A percentile compares a stretch with the other conserved stretches of the same genome.
Conservation (phyloP, 2,113 vertebrate species). For the Nettapus auritus region DNA sequence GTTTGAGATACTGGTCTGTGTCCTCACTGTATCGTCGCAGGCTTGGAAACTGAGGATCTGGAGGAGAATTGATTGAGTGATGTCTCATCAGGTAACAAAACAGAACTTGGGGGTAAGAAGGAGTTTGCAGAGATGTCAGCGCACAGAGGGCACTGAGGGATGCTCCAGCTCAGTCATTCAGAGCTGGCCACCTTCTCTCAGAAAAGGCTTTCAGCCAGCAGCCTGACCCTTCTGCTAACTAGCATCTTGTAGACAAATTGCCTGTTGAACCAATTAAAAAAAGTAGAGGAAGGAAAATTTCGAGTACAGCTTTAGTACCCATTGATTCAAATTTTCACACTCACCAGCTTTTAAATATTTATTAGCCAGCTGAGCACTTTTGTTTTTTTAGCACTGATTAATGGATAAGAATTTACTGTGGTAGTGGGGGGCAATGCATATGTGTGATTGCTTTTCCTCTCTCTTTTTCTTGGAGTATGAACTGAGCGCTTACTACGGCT, state of each 20-base stretch:
- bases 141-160: background rate
- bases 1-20: background rate
- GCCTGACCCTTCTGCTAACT: constrained; percentile 9
- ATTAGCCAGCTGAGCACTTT: constrained; percentile 43
- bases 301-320: constrained; percentile 19
- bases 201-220: constrained; percentile 22
- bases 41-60: constrained; percentile 16
- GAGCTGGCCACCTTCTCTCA: background rate
- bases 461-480: background rate
- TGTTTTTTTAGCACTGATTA: constrained; percentile 63
- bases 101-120: background rate
- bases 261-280: constrained; percentile 26
- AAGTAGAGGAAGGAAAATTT: constrained; percentile 28
- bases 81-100: constrained; percentile 35
- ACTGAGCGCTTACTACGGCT: background rate
- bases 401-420: constrained; percentile 45
- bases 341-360: constrained; percentile 65
- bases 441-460: background rate
- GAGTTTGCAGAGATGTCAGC: background rate
- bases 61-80: background rate
- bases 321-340: constrained; percentile 61
- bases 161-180: constrained; percentile 29
- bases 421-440: background rate
- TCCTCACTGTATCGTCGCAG: background rate
- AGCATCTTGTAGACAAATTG: constrained; percentile 40